Evolutionary conservation across 2,888 invertebrate genomes (phyloP), one percentile per base, ranked within the genome.

Genomic region (Cephus pulcher): DNA sequence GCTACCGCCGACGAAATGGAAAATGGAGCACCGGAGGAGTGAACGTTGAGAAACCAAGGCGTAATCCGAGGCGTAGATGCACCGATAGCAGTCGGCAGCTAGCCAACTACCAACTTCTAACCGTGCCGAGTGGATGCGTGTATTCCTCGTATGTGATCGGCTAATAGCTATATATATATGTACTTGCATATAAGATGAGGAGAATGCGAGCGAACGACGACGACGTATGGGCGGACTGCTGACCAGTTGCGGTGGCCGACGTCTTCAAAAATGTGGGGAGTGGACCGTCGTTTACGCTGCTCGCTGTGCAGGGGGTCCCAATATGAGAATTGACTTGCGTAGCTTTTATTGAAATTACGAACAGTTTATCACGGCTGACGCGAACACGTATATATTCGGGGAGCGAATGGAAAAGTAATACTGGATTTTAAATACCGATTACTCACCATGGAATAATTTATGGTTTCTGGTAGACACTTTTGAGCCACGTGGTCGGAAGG

Each of bases 261-360:
- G 87, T 88, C 87, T 87, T 89, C 86, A 89, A 90, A 90, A 90
- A 90, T 90, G 86, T 83, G 80, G 86, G 86, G 88, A 88, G 87
- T 85, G 87, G 87, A 87, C 86, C 87, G 85, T 84, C 84, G 84
- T 85, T 82, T 85, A 83, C 80, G 83, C 81, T 82, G 79, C 80
- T 34, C 82, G 3, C 34, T 34, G 9, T 82, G 80, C 82, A 79
- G 78, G 82, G 77, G 79, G 76, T 80, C 79, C 78, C 82, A 80
- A 80, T 82, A 33, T 71, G 2, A 15, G 34, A 35, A 56, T 23
- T 23, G 56, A 2, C 2, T 56, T 1, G 23, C 1, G 6, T 56
- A 1, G 23, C 6, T 15, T 15, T 15, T 23, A 56, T 56, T 56
- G 23, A 56, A 23, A 56, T 56, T 56, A 23, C 23, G 1, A 23